phyloP scores from a whole-genome alignment of 2,797 vertebrate genomes.

The Perodicticus potto region DNA sequence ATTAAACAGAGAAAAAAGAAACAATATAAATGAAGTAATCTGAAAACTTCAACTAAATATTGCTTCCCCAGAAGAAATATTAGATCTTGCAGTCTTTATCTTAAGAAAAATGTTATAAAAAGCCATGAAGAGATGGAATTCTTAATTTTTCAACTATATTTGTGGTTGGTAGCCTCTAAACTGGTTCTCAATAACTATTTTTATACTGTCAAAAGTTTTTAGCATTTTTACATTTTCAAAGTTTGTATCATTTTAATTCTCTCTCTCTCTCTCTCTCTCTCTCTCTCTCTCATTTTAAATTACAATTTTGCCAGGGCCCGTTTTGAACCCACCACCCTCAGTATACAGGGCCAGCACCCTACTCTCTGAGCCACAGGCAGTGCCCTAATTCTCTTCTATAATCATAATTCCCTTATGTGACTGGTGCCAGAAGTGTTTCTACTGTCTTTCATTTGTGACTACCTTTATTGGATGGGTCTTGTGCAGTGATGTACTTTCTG shows the following conservation, averaged over 20 bases:
- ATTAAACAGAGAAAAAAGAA: slow-evolving; percentile 47
- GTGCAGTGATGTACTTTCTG: background rate
- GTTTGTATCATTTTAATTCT: background rate
- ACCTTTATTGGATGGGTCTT: background rate
- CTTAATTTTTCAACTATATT: background rate
- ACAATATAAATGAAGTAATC: background rate
- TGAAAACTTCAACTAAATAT: background rate
- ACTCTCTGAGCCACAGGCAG: too few species aligned
- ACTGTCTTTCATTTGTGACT: background rate
- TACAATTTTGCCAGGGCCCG: too few species aligned
- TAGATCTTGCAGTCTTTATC: background rate
- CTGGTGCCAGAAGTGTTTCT: background rate
- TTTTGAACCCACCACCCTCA: too few species aligned
- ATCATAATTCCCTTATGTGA: background rate
- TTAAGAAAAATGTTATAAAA: slow-evolving; percentile 39
- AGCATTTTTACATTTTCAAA: background rate
- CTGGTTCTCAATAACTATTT: background rate
- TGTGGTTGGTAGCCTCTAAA: background rate
- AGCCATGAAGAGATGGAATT: background rate
- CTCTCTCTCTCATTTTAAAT: background rate
- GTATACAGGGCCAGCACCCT: too few species aligned
- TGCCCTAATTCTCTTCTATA: background rate
- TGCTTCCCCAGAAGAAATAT: slow-evolving; percentile 34
- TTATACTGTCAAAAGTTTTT: background rate
- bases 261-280: background rate